Evolutionary conservation across 2,113 vertebrate genomes (phyloP), one percentile per base, ranked within the genome.

Genomic region (Gopherus flavomarginatus): DNA sequence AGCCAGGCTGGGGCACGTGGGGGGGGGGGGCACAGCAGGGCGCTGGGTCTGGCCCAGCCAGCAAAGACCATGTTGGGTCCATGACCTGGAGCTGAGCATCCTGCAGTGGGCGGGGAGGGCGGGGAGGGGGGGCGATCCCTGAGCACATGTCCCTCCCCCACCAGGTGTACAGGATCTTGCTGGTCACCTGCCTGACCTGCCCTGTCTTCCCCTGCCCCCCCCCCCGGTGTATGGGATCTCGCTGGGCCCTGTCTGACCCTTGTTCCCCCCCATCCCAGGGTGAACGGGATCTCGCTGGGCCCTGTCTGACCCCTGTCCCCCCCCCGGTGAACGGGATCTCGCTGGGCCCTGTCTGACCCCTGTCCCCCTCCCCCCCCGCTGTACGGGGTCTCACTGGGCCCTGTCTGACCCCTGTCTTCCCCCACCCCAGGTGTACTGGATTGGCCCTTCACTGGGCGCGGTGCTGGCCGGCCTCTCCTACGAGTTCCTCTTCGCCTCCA

Each of bases 381-480:
- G 24, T 98, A 98, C 65, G 98, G 19, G 98, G 98, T n/a, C 98
- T 98, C 1, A 95, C 79, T 98, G 2, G 98, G 98, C 3, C 98
- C 98, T 62, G 12, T 31, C 59, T 62, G 26, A 59, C 57, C 27
- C 27, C 57, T 59, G 11, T 4, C 14, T n/a, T n/a, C n/a, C n/a
- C n/a, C n/a, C n/a, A n/a, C 62, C 35, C 29, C 94, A 99, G 98
- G 98, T 99, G 42, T 99, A 98, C 83, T 99, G 98, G 98, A 97
- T 99, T 31, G 98, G 98, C 9, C 99, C 98, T 0, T 96, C 98
- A 83, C 83, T 98, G 5, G 99, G 99, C 0, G 98, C 98, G 0
- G 75, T 98, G 4, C 97, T 99, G 81, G 98, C 98, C 1, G 98
- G 98, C 19, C 53, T 99, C 65, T 98, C 97, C 95, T 98, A 99